Conservation (phyloP, 2,888 invertebrate species). For the Sepiola atlantica region DNA sequence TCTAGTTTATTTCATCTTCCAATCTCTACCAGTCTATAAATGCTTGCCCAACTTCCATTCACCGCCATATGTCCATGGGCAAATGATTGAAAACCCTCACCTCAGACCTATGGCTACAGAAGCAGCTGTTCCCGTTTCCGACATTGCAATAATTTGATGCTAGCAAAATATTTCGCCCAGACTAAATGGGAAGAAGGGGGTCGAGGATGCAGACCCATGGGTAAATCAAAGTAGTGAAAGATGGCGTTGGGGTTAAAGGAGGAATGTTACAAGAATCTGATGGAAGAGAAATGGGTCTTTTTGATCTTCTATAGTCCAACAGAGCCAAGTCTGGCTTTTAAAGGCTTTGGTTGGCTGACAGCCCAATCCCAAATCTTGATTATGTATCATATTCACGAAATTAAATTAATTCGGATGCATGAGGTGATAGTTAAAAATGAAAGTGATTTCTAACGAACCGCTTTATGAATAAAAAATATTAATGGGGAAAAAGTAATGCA, state of each 20-base stretch:
- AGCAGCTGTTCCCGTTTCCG: neutral
- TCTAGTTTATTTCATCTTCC: neutral
- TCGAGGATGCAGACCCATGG: neutral
- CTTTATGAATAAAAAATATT: constrained; percentile 5
- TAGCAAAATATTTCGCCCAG: constrained; percentile 5
- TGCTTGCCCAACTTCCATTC: neutral
- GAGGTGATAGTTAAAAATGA: neutral
- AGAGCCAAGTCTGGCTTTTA: neutral
- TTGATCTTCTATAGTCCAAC: too few species aligned
- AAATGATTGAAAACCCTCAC: neutral
- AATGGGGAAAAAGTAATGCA: neutral
- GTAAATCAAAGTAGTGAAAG: constrained; percentile 19
- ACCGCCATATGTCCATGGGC: neutral
- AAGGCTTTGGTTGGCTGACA: neutral
- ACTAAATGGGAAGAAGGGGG: neutral
- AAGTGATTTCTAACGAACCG: neutral
- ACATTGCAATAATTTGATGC: constrained; percentile 21
- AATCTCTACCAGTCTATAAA: neutral
- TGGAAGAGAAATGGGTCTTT: constrained; percentile 15
- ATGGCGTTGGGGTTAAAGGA: neutral
- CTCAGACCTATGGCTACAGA: neutral
- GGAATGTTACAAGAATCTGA: neutral
- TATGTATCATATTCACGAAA: constrained; percentile 1
- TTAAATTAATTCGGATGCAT: neutral
- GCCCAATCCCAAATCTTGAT: neutral